Base-by-base conservation (phyloP, 1,140 invertebrate species). In the Ooceraea biroi region DNA sequence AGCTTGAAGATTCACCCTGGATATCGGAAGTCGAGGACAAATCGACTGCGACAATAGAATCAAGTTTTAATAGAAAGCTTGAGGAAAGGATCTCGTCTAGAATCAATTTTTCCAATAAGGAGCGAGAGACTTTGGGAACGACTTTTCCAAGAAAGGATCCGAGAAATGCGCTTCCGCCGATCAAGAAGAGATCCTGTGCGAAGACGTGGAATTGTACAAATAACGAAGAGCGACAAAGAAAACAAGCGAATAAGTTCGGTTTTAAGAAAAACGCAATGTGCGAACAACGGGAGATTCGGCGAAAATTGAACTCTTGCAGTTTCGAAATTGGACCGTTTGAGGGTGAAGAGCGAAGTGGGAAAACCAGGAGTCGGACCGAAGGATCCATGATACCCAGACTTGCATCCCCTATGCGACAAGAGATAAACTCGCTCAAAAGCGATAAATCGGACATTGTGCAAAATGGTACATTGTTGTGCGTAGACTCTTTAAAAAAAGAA, bases 361-460 rank as follows among this genome's bases (percentile, higher is more conserved):
- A 66, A 66, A 46, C 22, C n/a, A 55, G 10, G 12, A 73, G 14
- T 41, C 36, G 46, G 30, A 30, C 7, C 25, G 65, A 69, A 5
- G 77, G 78, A 44, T 85, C 80, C 36, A 73, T 85, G 83, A 82
- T 85, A 82, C 78, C 77, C 0, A 76, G 83, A 82, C 57, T 83
- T 41, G 41, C 77, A 3, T 82, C 68, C 8, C 22, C 78, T 7
- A 25, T 50, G 58, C 61, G 58, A 0, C 74, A 19, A 11, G 36
- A 22, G 27, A 7, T 25, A 17, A 57, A 46, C 27, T 80, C 41
- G 7, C 11, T 17, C 50, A 84, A 71, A 19, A 80, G 19, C 41
- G 60, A 46, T 41, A 69, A 84, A 27, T 69, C 48, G 41, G 48
- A 72, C 25, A 52, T 11, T 41, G 22, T 44, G 22, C 57, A 58